Percentiles rank a stretch among this genome's conserved stretches.
phyloP scores from a whole-genome alignment of 2,888 invertebrate genomes.

The Morinoia aosen region DNA sequence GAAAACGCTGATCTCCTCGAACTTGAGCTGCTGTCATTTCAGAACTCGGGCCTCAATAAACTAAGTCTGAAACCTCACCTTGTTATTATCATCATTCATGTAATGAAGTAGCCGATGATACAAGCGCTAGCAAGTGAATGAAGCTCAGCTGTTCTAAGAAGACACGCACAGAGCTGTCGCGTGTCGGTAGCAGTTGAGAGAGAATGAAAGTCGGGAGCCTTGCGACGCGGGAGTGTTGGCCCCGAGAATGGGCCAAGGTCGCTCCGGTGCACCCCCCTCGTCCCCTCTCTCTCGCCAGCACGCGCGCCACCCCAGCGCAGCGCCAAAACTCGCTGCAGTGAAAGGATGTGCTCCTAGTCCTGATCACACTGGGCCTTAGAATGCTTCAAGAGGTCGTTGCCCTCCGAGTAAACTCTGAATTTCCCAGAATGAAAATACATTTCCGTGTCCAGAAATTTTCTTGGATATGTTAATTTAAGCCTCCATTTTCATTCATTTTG shows the following conservation, averaged over 20 bases:
- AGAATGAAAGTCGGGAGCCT: not conserved
- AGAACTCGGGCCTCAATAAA: not conserved
- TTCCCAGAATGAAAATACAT: not conserved
- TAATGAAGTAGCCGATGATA: not conserved
- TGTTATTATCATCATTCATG: not conserved
- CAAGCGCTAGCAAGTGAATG: not conserved
- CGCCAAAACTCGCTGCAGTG: not conserved
- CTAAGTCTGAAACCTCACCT: not conserved
- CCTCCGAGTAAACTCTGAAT: not conserved
- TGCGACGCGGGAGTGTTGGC: not conserved
- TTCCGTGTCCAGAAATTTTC: not conserved
- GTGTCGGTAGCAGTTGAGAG: constrained; percentile 17
- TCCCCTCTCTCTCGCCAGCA: too few relatives aligned
- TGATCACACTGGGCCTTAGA: not conserved
- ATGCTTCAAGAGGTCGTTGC: not conserved
- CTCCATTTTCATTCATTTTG: not conserved
- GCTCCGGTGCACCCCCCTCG: too few relatives aligned
- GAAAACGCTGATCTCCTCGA: not conserved
- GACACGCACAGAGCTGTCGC: not conserved
- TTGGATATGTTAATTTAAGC: not conserved
- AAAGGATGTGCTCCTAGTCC: not conserved
- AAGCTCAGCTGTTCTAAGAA: not conserved
- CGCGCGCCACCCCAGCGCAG: not conserved
- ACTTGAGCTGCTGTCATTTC: not conserved
- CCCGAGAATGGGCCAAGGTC: not conserved